Conservation (phyloP, 2,797 vertebrate species). For the Artibeus lituratus region DNA sequence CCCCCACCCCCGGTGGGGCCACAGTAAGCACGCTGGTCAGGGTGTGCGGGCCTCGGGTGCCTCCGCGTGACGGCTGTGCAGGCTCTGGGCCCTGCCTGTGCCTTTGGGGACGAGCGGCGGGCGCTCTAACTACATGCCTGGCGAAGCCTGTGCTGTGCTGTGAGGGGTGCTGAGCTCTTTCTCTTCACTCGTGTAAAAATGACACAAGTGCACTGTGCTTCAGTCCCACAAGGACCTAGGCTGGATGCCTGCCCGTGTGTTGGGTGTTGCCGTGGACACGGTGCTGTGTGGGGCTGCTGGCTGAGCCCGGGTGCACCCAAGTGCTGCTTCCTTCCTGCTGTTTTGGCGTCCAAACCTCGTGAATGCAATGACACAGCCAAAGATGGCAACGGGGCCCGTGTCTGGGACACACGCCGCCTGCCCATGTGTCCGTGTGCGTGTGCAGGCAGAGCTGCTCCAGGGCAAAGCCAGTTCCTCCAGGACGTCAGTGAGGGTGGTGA, state of each 20-base stretch:
- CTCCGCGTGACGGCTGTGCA: constrained; percentile 76
- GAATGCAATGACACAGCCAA: not conserved
- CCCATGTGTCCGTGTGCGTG: not conserved
- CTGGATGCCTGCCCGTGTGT: constrained; percentile 63
- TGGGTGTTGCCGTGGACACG: constrained; percentile 52
- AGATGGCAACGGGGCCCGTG: too few species aligned
- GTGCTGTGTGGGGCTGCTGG: constrained; percentile 13
- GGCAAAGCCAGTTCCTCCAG: not conserved
- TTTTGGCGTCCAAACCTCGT: not conserved
- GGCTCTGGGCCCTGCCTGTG: constrained; percentile 59
- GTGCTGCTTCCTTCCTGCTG: constrained; percentile 42
- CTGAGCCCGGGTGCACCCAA: constrained; percentile 45
- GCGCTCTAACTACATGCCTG: constrained; percentile 79
- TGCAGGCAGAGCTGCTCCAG: not conserved
- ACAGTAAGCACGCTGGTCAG: constrained; percentile 67
- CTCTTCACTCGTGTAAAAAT: constrained; percentile 58
- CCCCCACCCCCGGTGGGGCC: not conserved
- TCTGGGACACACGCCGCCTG: too few species aligned
- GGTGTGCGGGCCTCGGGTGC: constrained; percentile 22
- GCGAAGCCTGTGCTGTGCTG: constrained; percentile 65
- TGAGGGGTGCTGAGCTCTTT: constrained; percentile 61
- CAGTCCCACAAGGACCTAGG: constrained; percentile 64
- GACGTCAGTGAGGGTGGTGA: not conserved
- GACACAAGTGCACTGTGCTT: constrained; percentile 58
- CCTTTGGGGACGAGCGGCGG: constrained; percentile 65